Conservation (phyloP, 2,113 vertebrate genomes). For the Ammodytes marinus region DNA sequence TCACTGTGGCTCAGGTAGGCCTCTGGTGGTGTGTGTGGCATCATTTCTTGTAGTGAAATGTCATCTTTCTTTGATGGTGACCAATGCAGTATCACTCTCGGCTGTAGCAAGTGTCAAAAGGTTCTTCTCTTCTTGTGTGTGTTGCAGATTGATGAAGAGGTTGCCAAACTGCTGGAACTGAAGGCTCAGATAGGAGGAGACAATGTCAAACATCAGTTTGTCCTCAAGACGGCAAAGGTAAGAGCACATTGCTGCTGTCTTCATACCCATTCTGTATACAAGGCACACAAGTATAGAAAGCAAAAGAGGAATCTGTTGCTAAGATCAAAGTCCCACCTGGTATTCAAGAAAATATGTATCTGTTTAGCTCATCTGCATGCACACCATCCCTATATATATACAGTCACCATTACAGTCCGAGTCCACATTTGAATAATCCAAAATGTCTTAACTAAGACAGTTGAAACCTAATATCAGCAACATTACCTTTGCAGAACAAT, state of each 20-base stretch:
- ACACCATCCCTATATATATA: no score
- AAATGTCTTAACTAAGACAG: no score
- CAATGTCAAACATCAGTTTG: conserved; percentile 93
- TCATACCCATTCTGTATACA: background rate
- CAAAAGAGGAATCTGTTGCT: no score
- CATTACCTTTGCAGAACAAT: background rate
- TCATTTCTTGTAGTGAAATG: background rate
- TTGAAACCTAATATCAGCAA: background rate
- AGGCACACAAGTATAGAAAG: background rate
- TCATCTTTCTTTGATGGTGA: background rate
- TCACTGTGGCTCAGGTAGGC: conserved; percentile 83
- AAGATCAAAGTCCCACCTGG: background rate
- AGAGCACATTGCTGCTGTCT: background rate
- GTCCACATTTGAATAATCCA: no score
- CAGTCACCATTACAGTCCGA: no score
- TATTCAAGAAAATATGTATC: background rate
- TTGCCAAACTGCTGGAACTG: conserved; percentile 92
- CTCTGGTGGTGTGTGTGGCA: background rate
- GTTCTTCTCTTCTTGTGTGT: background rate
- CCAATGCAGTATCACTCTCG: background rate
- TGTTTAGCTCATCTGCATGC: background rate
- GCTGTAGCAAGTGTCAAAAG: background rate
- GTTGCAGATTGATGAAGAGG: conserved; percentile 88
- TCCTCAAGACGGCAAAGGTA: conserved; percentile 98
- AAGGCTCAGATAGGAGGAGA: conserved; percentile 91